These are phyloP conservation scores for Hydrotaea cyrtoneurina DNA, from an alignment of 2,888 invertebrate genomes.

Conservation along the genomic window DNA sequence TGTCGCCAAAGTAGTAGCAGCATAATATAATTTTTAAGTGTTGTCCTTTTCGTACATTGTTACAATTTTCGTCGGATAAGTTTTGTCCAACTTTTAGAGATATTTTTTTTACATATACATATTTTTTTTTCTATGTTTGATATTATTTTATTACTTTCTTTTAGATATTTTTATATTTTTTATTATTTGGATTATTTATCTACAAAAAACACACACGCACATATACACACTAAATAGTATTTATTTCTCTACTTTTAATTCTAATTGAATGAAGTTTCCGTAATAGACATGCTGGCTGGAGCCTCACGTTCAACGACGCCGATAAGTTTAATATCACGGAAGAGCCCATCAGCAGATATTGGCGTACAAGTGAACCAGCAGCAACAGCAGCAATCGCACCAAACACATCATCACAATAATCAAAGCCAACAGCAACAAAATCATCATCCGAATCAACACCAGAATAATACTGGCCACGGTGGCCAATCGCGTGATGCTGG, in stretches of 20 bases:
- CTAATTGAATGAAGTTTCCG: conserved; percentile 74
- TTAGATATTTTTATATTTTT: background rate
- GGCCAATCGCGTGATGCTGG: conserved; percentile 79
- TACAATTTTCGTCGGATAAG: no score
- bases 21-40: no score
- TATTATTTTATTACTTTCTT: background rate
- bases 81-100: no score
- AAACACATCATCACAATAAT: conserved; percentile 67
- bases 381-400: conserved; percentile 70
- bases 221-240: conserved; percentile 27
- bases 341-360: conserved; percentile 93
- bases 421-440: conserved; percentile 81
- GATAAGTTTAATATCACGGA: conserved; percentile 87
- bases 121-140: no score
- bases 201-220: background rate
- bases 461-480: conserved; percentile 75
- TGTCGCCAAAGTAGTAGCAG: no score
- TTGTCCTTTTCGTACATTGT: no score
- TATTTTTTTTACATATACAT: no score
- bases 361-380: conserved; percentile 85
- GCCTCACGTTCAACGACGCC: conserved; percentile 91
- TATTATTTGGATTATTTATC: background rate
- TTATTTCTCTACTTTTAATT: conserved; percentile 42
- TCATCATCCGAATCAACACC: conserved; percentile 79
- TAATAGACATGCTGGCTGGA: conserved; percentile 82